Evolutionary conservation across 2,888 invertebrate species (phyloP).

Genomic region (Gastracanthus pulcherrimus): DNA sequence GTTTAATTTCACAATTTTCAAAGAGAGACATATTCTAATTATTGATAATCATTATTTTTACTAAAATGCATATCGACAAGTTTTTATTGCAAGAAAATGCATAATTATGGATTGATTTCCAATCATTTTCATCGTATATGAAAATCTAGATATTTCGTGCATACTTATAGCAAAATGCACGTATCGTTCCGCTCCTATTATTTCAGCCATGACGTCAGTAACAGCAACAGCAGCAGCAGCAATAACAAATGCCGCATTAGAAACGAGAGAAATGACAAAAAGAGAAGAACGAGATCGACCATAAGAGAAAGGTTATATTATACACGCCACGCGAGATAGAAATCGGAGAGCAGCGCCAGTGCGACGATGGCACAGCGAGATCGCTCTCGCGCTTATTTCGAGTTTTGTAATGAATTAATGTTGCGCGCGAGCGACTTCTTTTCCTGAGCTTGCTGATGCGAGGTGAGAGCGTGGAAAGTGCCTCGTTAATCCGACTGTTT

Average conservation of each 20-base stretch:
- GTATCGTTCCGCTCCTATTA: neutral
- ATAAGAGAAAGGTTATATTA: too few species aligned
- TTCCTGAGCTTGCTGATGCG: neutral
- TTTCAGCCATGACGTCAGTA: neutral
- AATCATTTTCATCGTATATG: too few species aligned
- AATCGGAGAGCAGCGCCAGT: too few species aligned
- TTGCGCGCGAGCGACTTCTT: slow-evolving; percentile 28
- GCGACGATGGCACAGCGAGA: too few species aligned
- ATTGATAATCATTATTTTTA: too few species aligned
- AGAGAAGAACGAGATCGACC: slow-evolving; percentile 8
- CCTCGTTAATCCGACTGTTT: slow-evolving; percentile 8
- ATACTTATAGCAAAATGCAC: neutral
- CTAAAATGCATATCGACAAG: too few species aligned
- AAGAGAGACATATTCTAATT: too few species aligned
- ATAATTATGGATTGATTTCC: too few species aligned
- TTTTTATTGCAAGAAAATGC: too few species aligned
- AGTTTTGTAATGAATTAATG: slow-evolving; percentile 25
- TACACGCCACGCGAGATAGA: slow-evolving; percentile 25
- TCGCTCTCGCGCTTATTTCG: too few species aligned
- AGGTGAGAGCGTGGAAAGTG: slow-evolving; percentile 47
- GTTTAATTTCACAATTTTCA: too few species aligned
- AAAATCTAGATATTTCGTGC: too few species aligned
- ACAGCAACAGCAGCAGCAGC: neutral
- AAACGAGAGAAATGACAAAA: neutral
- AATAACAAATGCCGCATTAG: neutral